These are phyloP conservation scores for Cyprinus carpio DNA, from an alignment of 2,113 vertebrate species.

Conservation along the genomic window DNA sequence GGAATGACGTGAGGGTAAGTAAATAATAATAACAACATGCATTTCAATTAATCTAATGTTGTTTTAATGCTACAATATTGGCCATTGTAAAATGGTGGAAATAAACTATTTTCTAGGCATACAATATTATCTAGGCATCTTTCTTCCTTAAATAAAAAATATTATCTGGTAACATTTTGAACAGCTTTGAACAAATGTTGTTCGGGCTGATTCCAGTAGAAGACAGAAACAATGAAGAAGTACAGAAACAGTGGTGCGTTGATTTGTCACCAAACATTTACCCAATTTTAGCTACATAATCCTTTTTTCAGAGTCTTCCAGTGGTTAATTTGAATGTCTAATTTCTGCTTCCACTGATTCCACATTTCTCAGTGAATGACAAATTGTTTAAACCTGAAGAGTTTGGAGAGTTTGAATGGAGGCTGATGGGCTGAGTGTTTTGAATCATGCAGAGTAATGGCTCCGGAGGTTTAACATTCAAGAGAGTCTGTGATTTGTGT, in stretches of 20 bases:
- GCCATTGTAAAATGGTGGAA: too few species aligned
- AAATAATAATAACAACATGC: neutral
- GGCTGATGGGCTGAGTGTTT: slow-evolving; percentile 6
- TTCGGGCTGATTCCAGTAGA: neutral
- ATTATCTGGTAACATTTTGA: neutral
- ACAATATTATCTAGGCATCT: too few species aligned
- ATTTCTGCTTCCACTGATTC: neutral
- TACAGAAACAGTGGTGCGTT: neutral
- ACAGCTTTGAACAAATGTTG: neutral
- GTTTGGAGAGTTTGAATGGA: neutral
- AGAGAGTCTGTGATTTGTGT: slow-evolving; percentile 48
- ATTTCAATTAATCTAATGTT: neutral
- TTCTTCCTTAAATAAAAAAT: neutral
- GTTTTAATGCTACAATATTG: neutral
- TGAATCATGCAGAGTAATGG: slow-evolving; percentile 4
- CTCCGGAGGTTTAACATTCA: slow-evolving; percentile 40
- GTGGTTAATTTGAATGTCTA: neutral
- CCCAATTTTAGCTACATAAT: neutral
- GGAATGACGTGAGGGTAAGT: neutral
- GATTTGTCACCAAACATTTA: slow-evolving; percentile 1
- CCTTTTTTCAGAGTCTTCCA: neutral
- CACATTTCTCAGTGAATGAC: neutral
- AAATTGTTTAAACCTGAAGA: slow-evolving; percentile 10
- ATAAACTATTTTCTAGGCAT: too few species aligned
- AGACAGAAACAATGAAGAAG: neutral